phyloP scores from a whole-genome alignment of 1,140 invertebrate genomes.

The Globodera ellingtonae region DNA sequence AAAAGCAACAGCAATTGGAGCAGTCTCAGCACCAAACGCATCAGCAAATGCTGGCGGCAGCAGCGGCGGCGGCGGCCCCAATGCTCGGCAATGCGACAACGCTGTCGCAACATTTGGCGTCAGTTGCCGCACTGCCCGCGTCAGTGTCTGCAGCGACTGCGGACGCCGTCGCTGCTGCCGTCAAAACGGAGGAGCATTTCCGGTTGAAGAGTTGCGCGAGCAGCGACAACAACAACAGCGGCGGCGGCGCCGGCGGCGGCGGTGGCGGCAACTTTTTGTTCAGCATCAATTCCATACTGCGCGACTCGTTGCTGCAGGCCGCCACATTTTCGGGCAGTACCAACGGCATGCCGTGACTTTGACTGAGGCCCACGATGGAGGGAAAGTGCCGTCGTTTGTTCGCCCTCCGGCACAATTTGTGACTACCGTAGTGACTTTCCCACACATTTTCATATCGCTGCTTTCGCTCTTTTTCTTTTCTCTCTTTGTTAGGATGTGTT shows the following conservation, averaged over 20 bases:
- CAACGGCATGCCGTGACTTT: not conserved
- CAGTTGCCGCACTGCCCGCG: not conserved
- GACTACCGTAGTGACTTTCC: no score
- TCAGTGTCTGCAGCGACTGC: not conserved
- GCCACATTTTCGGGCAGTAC: not conserved
- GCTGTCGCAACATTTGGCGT: not conserved
- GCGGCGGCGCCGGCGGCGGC: not conserved
- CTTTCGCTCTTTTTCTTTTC: no score
- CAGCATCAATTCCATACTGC: conserved; percentile 1
- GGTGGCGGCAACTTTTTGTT: conserved; percentile 2
- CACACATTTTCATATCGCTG: no score
- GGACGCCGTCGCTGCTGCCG: conserved; percentile 1
- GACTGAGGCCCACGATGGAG: not conserved
- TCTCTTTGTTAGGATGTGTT: no score
- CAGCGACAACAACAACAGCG: not conserved
- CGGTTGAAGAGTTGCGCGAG: not conserved
- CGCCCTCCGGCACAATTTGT: no score
- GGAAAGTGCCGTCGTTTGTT: no score
- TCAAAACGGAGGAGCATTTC: conserved; percentile 10
- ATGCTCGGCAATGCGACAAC: no score
- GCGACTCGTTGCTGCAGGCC: conserved; percentile 4
- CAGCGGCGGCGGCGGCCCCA: no score
- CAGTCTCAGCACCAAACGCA: not conserved
- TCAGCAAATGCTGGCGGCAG: not conserved
- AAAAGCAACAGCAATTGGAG: not conserved